Base-by-base conservation (phyloP, 2,797 vertebrate genomes). In the Argyrosomus regius region DNA sequence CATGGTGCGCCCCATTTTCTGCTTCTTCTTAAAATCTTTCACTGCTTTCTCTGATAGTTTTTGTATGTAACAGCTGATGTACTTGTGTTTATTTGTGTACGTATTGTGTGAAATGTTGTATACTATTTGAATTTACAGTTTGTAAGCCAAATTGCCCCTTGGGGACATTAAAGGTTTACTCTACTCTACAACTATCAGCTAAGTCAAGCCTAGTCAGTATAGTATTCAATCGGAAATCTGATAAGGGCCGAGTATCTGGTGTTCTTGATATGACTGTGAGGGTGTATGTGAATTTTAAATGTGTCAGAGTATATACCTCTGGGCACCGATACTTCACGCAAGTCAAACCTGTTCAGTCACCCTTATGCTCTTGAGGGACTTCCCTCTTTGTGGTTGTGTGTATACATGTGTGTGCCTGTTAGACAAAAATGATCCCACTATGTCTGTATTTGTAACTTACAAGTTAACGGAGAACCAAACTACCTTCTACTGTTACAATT, bases 311-410 rank as follows among this genome's bases (percentile, higher is more conserved):
- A 22, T 76, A 63, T 5, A 77, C 60, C 75, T 87, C 56, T 73
- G 52, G 81, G 86, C 83, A 65, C 67, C 20, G 78, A 92, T 49
- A 92, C 89, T 71, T 79, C n/a, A 77, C 2, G 1, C 85, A 82
- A 75, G 91, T 86, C 66, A 88, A 89, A 94, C 94, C 89, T 83
- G 93, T 94, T 91, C 5, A 64, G 82, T 85, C 67, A 82, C 69
- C 62, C 57, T 45, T 11, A 57, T 45, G 49, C 64, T 59, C 78
- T 45, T 7, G 31, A 75, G 41, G 56, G 71, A 86, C 46, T 72
- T 84, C 54, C 56, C 56, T 80, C 20, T 73, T 26, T 65, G 52
- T 68, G 45, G 8, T 52, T 75, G 46, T 61, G 26, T 22, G 5
- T 75, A 62, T 56, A 54, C 22, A 9, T 28, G 61, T 52, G 53